Evolutionary conservation across 2,888 invertebrate species (phyloP).

Genomic region (Cybosia mesomella): DNA sequence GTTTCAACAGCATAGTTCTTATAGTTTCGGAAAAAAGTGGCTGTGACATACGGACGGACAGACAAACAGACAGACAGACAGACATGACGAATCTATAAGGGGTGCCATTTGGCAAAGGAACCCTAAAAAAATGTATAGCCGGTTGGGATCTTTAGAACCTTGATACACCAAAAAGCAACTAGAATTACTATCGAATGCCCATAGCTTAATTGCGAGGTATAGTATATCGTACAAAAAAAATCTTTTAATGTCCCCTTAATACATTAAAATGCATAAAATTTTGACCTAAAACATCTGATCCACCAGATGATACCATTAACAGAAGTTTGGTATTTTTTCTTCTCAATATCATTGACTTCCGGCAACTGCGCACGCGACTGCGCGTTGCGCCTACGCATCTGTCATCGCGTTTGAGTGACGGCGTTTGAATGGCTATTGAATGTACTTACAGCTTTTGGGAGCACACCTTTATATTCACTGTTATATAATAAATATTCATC

Average conservation of each 20-base stretch:
- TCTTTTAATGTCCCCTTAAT: not conserved
- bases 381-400: constrained; percentile 45
- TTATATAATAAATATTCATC: constrained; percentile 7
- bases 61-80: too few relatives aligned
- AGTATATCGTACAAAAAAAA: too few relatives aligned
- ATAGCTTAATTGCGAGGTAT: too few relatives aligned
- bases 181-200: too few relatives aligned
- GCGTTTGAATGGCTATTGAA: constrained; percentile 41
- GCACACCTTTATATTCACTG: constrained; percentile 28
- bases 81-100: too few relatives aligned
- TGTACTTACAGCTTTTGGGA: constrained; percentile 33
- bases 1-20: too few relatives aligned
- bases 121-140: too few relatives aligned
- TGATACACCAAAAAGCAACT: too few relatives aligned
- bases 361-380: constrained; percentile 29
- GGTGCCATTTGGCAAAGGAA: too few relatives aligned
- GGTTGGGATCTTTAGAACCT: too few relatives aligned
- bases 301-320: constrained; percentile 21
- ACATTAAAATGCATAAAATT: not conserved
- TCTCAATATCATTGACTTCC: constrained; percentile 42
- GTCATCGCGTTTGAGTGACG: constrained; percentile 27
- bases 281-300: constrained; percentile 11
- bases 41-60: too few relatives aligned
- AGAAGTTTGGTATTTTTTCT: constrained; percentile 10
- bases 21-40: too few relatives aligned